Percentiles rank a stretch among this genome's conserved stretches.
phyloP scores from a whole-genome alignment of 2,888 invertebrate genomes.

The Cordilura impudica region DNA sequence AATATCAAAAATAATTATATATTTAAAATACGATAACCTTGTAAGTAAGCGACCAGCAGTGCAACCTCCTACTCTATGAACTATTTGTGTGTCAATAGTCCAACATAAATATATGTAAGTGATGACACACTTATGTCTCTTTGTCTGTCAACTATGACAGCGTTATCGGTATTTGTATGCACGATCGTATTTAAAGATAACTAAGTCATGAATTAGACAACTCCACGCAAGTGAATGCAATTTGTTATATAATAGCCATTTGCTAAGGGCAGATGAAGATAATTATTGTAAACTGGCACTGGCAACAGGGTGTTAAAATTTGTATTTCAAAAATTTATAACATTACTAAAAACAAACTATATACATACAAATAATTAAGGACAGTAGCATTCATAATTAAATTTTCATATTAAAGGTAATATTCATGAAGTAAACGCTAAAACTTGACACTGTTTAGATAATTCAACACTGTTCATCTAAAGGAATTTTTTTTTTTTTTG shows the following conservation, averaged over 20 bases:
- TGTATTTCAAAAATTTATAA: no score
- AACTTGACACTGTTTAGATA: no score
- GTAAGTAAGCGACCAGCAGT: not conserved
- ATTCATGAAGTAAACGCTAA: no score
- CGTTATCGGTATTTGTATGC: not conserved
- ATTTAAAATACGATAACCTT: conserved; percentile 7
- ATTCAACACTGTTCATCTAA: no score
- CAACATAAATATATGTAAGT: not conserved
- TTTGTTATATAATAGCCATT: conserved; percentile 20
- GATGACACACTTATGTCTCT: not conserved
- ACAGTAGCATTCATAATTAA: no score
- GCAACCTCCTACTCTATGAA: not conserved
- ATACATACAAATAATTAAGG: no score
- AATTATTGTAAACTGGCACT: conserved; percentile 7
- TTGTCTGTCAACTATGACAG: not conserved
- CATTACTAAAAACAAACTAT: no score
- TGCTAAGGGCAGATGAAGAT: conserved; percentile 39
- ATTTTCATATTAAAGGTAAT: no score
- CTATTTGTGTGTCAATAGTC: conserved; percentile 1
- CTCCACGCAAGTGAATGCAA: conserved; percentile 24
- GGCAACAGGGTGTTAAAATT: not conserved
- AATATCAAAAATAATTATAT: conserved; percentile 2
- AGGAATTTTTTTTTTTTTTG: no score
- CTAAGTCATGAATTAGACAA: conserved; percentile 5
- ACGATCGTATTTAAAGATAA: not conserved